Percentiles rank a stretch among this genome's conserved stretches.
Evolutionary conservation across 2,888 invertebrate genomes (phyloP).

Genomic region (Melanostoma mellinum): DNA sequence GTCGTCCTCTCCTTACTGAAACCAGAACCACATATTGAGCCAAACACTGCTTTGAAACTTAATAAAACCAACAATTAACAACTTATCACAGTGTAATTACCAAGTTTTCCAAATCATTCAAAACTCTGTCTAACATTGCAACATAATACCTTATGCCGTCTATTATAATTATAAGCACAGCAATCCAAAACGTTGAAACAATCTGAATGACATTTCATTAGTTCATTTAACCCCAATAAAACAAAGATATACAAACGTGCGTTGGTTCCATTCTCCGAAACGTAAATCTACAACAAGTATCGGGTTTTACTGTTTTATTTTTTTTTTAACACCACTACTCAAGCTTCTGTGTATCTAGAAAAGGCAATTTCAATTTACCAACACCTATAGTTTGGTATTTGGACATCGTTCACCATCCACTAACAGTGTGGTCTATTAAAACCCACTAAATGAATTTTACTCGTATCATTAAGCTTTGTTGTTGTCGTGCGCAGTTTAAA

Average conservation of each 20-base stretch:
- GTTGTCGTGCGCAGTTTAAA: slow-evolving; percentile 45
- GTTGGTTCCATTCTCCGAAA: slow-evolving; percentile 58
- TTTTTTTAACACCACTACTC: slow-evolving; percentile 30
- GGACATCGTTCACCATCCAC: not conserved
- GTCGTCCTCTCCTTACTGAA: too few relatives aligned
- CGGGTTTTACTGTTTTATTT: slow-evolving; percentile 63
- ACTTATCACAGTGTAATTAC: slow-evolving; percentile 58
- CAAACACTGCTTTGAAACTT: too few relatives aligned
- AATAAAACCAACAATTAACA: too few relatives aligned
- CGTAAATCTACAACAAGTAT: slow-evolving; percentile 70
- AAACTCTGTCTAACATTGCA: not conserved
- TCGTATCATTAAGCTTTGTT: slow-evolving; percentile 14
- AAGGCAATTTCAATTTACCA: slow-evolving; percentile 28
- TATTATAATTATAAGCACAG: not conserved
- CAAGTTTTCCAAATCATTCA: slow-evolving; percentile 55
- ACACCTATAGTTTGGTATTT: slow-evolving; percentile 12
- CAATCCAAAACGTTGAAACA: slow-evolving; percentile 13
- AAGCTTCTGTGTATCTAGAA: slow-evolving; percentile 32
- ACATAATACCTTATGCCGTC: not conserved
- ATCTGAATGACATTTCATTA: slow-evolving; percentile 57
- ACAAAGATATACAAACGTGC: slow-evolving; percentile 28
- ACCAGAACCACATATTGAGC: too few relatives aligned
- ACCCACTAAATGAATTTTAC: slow-evolving; percentile 18
- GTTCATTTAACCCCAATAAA: slow-evolving; percentile 71
- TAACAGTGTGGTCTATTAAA: slow-evolving; percentile 35